A percentile compares a stretch with the other conserved stretches of the same genome.
These are phyloP conservation scores for Rosalia funebris DNA, from an alignment of 2,888 invertebrate genomes.

Conservation along the genomic window DNA sequence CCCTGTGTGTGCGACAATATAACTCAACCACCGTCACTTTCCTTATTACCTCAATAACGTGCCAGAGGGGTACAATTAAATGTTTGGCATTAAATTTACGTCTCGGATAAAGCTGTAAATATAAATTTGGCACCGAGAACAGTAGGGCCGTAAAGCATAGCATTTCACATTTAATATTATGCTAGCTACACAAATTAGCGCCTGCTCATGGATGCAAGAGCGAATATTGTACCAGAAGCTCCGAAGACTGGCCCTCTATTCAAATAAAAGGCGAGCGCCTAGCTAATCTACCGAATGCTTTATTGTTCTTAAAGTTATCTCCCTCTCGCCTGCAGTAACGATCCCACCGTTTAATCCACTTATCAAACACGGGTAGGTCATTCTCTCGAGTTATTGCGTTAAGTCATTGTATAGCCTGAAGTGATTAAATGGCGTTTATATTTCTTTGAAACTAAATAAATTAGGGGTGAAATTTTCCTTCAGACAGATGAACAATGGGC, in stretches of 20 bases:
- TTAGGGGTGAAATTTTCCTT: too few relatives aligned
- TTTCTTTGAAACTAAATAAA: too few relatives aligned
- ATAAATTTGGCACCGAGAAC: background rate
- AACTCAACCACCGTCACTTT: background rate
- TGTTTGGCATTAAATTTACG: background rate
- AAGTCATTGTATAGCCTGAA: background rate
- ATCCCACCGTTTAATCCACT: constrained; percentile 1
- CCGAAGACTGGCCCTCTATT: background rate
- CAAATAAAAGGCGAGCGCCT: background rate
- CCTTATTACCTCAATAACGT: background rate
- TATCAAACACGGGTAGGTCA: background rate
- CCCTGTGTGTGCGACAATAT: background rate
- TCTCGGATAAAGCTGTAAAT: background rate
- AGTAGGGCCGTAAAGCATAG: background rate
- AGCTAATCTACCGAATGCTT: background rate
- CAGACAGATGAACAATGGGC: too few relatives aligned
- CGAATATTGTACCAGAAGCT: background rate
- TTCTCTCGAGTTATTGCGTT: background rate
- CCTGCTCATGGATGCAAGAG: background rate
- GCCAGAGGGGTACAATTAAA: background rate
- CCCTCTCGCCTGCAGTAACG: background rate
- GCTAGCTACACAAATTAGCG: background rate
- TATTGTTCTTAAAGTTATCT: constrained; percentile 1
- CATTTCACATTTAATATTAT: background rate
- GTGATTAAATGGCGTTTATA: background rate